Conservation (phyloP, 2,797 vertebrate species). For the Pipistrellus kuhlii region DNA sequence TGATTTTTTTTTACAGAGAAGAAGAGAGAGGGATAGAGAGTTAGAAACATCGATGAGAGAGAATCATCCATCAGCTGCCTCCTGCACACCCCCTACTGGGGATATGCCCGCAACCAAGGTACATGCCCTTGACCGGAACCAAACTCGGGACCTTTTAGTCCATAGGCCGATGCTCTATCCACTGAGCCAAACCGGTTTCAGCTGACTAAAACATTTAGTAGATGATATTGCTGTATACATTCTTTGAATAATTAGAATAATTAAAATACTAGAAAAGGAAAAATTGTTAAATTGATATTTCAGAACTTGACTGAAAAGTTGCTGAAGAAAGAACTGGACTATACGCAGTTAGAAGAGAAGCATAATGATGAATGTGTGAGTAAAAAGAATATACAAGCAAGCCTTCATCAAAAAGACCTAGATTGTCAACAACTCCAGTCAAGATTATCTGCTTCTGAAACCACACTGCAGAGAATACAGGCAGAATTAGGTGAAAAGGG, state of each 20-base stretch:
- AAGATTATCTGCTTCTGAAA: constrained; percentile 89
- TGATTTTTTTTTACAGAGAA: too few relatives aligned
- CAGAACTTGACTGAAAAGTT: constrained; percentile 93
- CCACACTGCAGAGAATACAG: constrained; percentile 90
- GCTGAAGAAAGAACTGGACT: constrained; percentile 91
- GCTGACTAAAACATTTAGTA: background rate
- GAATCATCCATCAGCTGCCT: too few relatives aligned
- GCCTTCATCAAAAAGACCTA: constrained; percentile 92
- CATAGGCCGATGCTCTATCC: too few relatives aligned
- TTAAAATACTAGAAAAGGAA: constrained; percentile 41
- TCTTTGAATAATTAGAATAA: constrained; percentile 21
- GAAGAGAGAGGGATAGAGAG: too few relatives aligned
- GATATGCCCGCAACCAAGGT: too few relatives aligned
- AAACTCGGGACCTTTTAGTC: too few relatives aligned
- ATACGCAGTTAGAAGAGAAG: constrained; percentile 91
- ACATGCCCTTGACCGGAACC: too few relatives aligned
- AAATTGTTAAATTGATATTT: constrained; percentile 70
- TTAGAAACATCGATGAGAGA: too few relatives aligned
- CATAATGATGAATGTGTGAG: constrained; percentile 89
- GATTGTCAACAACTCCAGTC: constrained; percentile 95
- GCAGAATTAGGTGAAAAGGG: constrained; percentile 90
- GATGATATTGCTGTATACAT: background rate
- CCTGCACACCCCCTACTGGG: too few relatives aligned
- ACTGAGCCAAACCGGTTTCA: too few relatives aligned
- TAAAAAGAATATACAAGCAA: constrained; percentile 91